Evolutionary conservation across 2,797 vertebrate species (phyloP).

Genomic region (Staurois parvus): DNA sequence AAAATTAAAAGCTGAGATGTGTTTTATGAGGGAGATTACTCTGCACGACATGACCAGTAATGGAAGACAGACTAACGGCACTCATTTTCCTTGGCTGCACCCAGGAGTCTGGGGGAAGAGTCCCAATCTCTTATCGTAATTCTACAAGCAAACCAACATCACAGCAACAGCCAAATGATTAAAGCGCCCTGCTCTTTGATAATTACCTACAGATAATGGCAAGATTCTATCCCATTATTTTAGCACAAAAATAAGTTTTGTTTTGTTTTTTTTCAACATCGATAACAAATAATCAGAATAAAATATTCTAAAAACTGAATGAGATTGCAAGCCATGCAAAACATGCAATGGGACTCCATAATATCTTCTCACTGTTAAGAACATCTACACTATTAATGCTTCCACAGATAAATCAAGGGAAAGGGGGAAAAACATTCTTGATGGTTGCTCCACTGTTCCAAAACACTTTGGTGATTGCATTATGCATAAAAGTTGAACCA

Average conservation of each 20-base stretch:
- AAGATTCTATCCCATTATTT: neutral
- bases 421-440: too few species aligned
- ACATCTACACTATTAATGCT: too few species aligned
- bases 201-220: neutral
- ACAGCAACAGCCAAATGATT: neutral
- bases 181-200: neutral
- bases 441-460: too few species aligned
- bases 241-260: too few species aligned
- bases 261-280: neutral
- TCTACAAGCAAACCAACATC: neutral
- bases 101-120: neutral
- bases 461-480: too few species aligned
- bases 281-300: neutral
- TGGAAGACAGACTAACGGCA: constrained; percentile 28
- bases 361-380: too few species aligned
- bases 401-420: too few species aligned
- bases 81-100: neutral
- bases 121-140: neutral
- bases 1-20: constrained; percentile 32
- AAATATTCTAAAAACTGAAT: neutral
- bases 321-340: too few species aligned
- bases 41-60: constrained; percentile 19
- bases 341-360: too few species aligned
- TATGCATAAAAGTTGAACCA: too few species aligned
- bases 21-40: constrained; percentile 41